A percentile compares a stretch with the other conserved stretches of the same genome.
Conservation (phyloP, 2,113 vertebrate genomes). For the Caloenas nicobarica region DNA sequence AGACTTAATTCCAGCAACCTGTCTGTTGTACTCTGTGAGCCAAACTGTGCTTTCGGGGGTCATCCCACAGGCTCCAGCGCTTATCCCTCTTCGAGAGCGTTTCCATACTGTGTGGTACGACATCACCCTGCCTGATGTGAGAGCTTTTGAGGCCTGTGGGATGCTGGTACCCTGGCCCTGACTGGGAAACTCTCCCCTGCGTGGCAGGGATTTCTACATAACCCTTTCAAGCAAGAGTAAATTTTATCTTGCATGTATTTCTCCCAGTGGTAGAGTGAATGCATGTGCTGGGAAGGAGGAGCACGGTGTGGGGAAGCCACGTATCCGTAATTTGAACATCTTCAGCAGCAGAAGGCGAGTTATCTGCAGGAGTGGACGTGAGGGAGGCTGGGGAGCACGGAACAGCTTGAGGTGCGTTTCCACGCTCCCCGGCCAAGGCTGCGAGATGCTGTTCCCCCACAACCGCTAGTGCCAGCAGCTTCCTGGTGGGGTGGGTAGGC, state of each 20-base stretch:
- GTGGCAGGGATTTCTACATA: neutral
- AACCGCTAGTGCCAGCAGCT: neutral
- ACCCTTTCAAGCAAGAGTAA: neutral
- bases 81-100: neutral
- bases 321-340: neutral
- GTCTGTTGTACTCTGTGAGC: neutral
- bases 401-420: neutral
- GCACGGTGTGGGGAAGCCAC: fast-evolving
- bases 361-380: neutral
- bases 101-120: neutral
- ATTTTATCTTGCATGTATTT: fast-evolving
- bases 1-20: neutral
- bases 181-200: neutral
- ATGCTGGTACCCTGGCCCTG: neutral
- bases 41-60: neutral
- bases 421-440: neutral
- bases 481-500: slow-evolving; percentile 35
- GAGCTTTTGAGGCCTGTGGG: neutral
- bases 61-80: neutral
- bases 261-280: fast-evolving
- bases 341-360: neutral
- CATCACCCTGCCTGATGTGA: neutral
- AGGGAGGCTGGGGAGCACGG: neutral
- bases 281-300: neutral
- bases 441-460: neutral